Base-by-base conservation (phyloP, 2,113 vertebrate species). In the Sisor rabdophorus region DNA sequence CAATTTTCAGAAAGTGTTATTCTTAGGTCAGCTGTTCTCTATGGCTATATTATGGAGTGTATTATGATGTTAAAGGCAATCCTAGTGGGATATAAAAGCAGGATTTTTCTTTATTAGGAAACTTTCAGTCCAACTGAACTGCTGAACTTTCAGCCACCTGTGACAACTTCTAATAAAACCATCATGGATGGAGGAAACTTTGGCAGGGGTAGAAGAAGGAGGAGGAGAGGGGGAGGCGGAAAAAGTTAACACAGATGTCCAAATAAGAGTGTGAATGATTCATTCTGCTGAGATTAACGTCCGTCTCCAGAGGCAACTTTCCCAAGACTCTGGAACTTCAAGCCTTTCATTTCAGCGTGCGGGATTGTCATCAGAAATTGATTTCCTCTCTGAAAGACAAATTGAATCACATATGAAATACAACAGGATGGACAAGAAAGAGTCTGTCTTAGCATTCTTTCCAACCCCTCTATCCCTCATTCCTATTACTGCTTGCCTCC, bases 321-420 rank as follows among this genome's bases (percentile, higher is more conserved):
- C 94, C 94, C 95, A 97, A 94, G 95, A 94, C 91, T 92, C 91
- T 90, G 80, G 85, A 89, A 78, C 95, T 92, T 88, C 85, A 85
- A 87, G 86, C 93, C 92, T 95, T 92, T 96, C 94, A 96, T 94
- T 93, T 90, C 91, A 90, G 90, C 91, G 90, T 91, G 84, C 88
- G 89, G 89, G 93, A 96, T 96, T 98, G 94, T 98, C 94, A 95
- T 96, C 95, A 97, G 93, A 96, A 98, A 98, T 97, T 96, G 96
- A 98, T 98, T 98, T 96, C 94, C 93, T 90, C 87, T 93, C 93
- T 94, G 95, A 96, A 95, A 97, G 95, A 95, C 95, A 95, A 96
- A 97, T 97, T 96, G 93, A 94, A 95, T 93, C 91, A 93, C 93
- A 93, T 94, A 93, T 93, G 91, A 98, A 97, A 95, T 94, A 94